phyloP scores from a whole-genome alignment of 2,113 vertebrate genomes.

The Anolis carolinensis region DNA sequence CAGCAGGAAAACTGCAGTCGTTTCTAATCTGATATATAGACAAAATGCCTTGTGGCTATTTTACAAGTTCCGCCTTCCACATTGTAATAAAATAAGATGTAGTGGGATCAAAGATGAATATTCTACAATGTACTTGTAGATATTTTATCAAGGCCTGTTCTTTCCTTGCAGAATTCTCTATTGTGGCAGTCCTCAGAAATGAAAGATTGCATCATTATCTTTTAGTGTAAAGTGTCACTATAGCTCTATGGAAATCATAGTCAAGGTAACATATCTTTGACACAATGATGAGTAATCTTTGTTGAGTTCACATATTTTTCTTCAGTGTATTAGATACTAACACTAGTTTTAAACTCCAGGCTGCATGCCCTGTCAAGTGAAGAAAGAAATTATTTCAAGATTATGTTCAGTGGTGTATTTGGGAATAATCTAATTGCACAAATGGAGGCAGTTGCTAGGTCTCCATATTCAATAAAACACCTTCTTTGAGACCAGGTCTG shows the following conservation, averaged over 20 bases:
- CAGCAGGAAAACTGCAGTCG: neutral
- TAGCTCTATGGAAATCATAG: neutral
- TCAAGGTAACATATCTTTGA: neutral
- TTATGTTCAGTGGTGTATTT: neutral
- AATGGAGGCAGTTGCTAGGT: neutral
- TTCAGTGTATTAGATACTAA: neutral
- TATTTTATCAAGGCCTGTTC: constrained; percentile 12
- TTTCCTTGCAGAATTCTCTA: constrained; percentile 11
- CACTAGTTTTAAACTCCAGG: neutral
- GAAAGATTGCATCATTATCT: constrained; percentile 20
- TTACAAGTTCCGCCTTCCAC: neutral
- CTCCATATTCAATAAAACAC: neutral
- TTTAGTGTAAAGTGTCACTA: constrained; percentile 7
- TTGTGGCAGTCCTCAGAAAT: constrained; percentile 12
- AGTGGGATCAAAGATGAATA: constrained; percentile 10
- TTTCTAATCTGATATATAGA: neutral
- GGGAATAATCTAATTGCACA: neutral
- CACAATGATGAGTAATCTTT: neutral
- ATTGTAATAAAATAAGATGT: neutral
- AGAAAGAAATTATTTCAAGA: neutral
- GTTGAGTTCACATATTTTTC: neutral
- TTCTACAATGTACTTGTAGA: constrained; percentile 1
- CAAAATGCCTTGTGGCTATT: neutral
- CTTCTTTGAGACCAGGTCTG: neutral
- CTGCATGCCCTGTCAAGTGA: neutral